phyloP scores from a whole-genome alignment of 1,140 invertebrate genomes.

The Lasioglossum albipes region DNA sequence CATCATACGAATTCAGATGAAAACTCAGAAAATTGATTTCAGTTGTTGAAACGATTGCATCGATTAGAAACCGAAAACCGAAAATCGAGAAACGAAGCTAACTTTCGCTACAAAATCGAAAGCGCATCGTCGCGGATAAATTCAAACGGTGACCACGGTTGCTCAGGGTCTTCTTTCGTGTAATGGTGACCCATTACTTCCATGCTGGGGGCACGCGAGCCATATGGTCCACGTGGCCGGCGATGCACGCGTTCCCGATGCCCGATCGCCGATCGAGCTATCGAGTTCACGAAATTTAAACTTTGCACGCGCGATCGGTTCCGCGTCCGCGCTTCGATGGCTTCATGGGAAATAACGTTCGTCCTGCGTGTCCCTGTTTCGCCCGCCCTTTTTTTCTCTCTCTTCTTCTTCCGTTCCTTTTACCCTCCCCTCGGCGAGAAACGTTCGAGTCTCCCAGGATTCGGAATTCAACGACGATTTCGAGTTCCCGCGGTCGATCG shows the following conservation, averaged over 20 bases:
- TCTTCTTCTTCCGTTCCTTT: neutral
- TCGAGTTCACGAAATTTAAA: slow-evolving; percentile 75
- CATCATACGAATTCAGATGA: no score
- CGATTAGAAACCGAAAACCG: no score
- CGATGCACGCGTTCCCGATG: slow-evolving; percentile 50
- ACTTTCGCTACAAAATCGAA: no score
- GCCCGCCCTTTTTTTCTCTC: neutral
- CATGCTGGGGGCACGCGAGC: slow-evolving; percentile 76
- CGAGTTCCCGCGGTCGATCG: neutral
- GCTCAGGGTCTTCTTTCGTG: slow-evolving; percentile 68
- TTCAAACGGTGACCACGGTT: slow-evolving; percentile 23
- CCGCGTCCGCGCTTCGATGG: slow-evolving; percentile 59
- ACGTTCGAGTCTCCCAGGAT: no score
- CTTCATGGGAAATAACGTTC: slow-evolving; percentile 67
- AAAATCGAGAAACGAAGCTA: no score
- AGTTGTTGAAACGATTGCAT: no score
- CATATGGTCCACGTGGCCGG: slow-evolving; percentile 71
- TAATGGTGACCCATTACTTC: slow-evolving; percentile 75
- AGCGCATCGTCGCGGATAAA: neutral
- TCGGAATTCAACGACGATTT: no score
- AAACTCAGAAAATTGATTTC: no score
- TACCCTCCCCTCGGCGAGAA: no score
- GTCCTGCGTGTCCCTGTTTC: slow-evolving; percentile 28
- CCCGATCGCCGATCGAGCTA: slow-evolving; percentile 61
- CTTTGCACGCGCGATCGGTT: slow-evolving; percentile 68